phyloP scores from a whole-genome alignment of 2,797 vertebrate species.

The Pelodytes ibericus region DNA sequence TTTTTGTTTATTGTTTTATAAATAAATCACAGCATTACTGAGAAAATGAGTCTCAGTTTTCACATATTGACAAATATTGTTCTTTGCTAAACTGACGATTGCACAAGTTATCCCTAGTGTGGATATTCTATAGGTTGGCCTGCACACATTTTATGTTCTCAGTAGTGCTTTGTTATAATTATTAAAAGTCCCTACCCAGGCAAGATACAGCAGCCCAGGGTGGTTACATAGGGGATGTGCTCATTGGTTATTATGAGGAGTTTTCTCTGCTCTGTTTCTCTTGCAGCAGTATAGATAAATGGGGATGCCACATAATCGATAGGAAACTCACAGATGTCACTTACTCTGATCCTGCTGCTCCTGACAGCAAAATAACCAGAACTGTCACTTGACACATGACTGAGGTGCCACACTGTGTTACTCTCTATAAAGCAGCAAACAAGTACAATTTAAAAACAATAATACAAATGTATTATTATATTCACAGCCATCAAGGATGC shows the following conservation, averaged over 20 bases:
- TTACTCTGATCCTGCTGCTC: conserved; percentile 76
- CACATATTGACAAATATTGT: too few relatives aligned
- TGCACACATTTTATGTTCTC: too few relatives aligned
- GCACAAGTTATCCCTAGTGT: too few relatives aligned
- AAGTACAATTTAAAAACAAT: too few relatives aligned
- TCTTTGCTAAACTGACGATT: too few relatives aligned
- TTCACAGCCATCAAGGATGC: too few relatives aligned
- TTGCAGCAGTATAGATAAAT: conserved; percentile 77
- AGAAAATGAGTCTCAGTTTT: too few relatives aligned
- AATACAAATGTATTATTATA: too few relatives aligned
- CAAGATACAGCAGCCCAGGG: conserved; percentile 21
- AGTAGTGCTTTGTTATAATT: background rate
- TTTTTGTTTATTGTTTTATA: too few relatives aligned
- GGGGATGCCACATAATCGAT: conserved; percentile 89
- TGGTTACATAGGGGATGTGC: conserved; percentile 4
- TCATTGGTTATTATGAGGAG: conserved; percentile 48
- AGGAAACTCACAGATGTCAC: conserved; percentile 83
- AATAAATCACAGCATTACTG: too few relatives aligned
- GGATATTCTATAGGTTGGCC: too few relatives aligned
- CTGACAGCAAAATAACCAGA: conserved; percentile 69
- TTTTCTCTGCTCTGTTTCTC: conserved; percentile 59
- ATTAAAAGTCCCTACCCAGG: conserved; percentile 2
- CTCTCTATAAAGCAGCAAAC: conserved; percentile 11
- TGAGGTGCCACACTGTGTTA: conserved; percentile 30
- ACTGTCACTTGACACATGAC: conserved; percentile 67